phyloP scores from a whole-genome alignment of 1,140 invertebrate species.

The Bombus superbus region DNA sequence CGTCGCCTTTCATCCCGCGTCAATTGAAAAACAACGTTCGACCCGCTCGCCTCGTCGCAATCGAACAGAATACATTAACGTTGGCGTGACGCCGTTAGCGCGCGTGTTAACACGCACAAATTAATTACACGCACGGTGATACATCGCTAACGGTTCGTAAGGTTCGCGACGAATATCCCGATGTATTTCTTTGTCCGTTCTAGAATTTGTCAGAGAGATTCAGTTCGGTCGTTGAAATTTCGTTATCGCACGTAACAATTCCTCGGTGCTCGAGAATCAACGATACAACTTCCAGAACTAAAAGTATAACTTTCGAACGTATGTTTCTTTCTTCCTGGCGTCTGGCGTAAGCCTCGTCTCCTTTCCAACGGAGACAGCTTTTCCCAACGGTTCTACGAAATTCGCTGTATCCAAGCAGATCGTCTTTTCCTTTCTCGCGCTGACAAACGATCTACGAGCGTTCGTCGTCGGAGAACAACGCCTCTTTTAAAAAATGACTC shows the following conservation, averaged over 20 bases:
- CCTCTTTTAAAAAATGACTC: slow-evolving; percentile 12
- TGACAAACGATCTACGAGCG: not conserved
- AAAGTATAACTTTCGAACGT: not conserved
- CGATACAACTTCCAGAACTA: no score
- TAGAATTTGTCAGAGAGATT: no score
- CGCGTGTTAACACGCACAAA: not conserved
- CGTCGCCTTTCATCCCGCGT: slow-evolving; percentile 50
- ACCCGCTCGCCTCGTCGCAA: not conserved
- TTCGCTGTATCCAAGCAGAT: not conserved
- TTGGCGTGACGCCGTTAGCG: not conserved
- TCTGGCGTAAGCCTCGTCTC: not conserved
- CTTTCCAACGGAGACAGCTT: not conserved
- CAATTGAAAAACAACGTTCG: slow-evolving; percentile 56
- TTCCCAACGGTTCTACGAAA: not conserved
- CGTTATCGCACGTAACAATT: not conserved
- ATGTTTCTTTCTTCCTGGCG: not conserved
- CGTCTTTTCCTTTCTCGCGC: not conserved
- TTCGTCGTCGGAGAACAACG: not conserved
- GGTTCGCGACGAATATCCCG: not conserved
- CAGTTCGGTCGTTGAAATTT: no score
- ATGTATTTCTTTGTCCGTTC: not conserved
- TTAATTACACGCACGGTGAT: not conserved
- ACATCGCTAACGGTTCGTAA: not conserved
- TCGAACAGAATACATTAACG: not conserved
- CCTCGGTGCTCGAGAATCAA: no score